A percentile compares a stretch with the other conserved stretches of the same genome.
Evolutionary conservation across 2,888 invertebrate species (phyloP).

Genomic region (Lithosia quadra): DNA sequence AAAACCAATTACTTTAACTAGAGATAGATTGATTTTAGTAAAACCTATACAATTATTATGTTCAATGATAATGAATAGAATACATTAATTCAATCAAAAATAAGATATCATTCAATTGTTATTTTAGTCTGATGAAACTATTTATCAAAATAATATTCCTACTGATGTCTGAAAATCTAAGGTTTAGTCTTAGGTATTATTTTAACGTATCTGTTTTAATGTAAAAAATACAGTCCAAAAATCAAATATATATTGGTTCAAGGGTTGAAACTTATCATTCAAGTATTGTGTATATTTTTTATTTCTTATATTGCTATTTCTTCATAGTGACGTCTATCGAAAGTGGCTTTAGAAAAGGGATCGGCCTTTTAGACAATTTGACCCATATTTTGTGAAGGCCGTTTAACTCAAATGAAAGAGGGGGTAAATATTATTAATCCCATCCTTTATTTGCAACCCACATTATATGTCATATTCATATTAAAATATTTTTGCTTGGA

Average conservation of each 20-base stretch:
- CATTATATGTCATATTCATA: not conserved
- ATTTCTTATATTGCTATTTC: not conserved
- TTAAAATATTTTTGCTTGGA: not conserved
- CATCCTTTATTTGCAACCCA: not conserved
- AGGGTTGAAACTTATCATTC: not conserved
- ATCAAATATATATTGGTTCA: not conserved
- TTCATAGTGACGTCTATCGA: not conserved
- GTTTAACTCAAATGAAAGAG: not conserved
- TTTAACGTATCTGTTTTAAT: not conserved
- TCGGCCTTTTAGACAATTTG: not conserved
- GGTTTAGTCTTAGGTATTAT: too few species aligned
- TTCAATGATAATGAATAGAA: too few species aligned
- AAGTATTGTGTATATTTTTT: not conserved
- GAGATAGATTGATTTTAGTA: too few species aligned
- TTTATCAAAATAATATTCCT: too few species aligned
- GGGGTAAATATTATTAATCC: not conserved
- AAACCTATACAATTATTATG: too few species aligned
- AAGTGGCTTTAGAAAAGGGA: not conserved
- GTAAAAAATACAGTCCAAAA: not conserved
- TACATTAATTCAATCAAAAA: too few species aligned
- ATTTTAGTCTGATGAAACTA: too few species aligned
- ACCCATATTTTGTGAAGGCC: not conserved
- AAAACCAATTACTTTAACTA: too few species aligned
- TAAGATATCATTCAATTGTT: too few species aligned
- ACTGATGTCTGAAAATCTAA: too few species aligned